phyloP scores from a whole-genome alignment of 2,113 vertebrate genomes.

The Noturus placidus region DNA sequence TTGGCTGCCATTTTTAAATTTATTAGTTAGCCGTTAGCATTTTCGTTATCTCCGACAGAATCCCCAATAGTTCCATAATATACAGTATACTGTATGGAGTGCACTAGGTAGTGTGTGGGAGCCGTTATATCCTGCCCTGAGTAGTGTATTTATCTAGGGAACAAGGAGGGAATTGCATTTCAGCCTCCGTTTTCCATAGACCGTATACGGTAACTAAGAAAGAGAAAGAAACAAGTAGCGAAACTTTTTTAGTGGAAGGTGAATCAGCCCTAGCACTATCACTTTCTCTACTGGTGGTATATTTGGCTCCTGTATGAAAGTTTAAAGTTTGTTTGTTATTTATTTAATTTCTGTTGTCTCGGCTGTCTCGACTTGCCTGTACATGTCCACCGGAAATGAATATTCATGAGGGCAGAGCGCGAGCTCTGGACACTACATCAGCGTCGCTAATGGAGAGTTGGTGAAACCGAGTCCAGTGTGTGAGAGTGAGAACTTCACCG shows the following conservation, averaged over 20 bases:
- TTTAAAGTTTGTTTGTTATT: neutral
- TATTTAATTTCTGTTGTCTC: neutral
- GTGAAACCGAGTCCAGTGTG: neutral
- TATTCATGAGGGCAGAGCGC: neutral
- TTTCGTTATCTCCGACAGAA: neutral
- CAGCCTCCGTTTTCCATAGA: neutral
- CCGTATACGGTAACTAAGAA: neutral
- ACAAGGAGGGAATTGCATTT: neutral
- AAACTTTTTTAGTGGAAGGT: neutral
- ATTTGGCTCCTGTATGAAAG: neutral
- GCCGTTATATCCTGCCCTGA: too few relatives aligned
- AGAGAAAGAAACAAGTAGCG: neutral
- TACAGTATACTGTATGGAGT: neutral
- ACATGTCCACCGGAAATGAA: constrained; percentile 4
- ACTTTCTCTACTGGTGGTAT: neutral
- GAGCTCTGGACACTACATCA: neutral
- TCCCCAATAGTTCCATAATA: too few relatives aligned
- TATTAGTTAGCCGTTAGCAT: neutral
- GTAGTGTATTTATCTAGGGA: neutral
- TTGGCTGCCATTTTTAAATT: neutral
- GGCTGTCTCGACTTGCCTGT: constrained; percentile 8
- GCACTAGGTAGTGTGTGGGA: neutral
- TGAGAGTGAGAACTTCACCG: too few relatives aligned
- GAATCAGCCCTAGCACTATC: too few relatives aligned
- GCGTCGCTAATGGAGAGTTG: neutral